Evolutionary conservation across 2,888 invertebrate genomes (phyloP), one percentile per base, ranked within the genome.

Genomic region (Phasia obesa): DNA sequence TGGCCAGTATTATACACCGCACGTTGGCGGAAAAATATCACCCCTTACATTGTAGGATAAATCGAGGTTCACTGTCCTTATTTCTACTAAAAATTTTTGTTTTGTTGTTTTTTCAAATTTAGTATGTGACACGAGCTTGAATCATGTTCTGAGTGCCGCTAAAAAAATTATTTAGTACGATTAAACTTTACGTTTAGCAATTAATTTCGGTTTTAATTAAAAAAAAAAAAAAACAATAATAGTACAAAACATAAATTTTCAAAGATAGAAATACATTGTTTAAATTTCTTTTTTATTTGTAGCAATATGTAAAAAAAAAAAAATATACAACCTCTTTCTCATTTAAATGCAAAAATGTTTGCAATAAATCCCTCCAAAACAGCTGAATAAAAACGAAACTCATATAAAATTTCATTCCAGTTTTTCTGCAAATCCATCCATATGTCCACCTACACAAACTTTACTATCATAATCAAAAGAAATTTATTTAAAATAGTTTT

Each of bases 401-500:
- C 55, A n/a, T 49, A 21, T 62, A 67, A 25, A 70, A 47, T 55
- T 47, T 62, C 13, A 31, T 44, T 62, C 27, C 38, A n/a, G 17
- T 51, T 64, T 51, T 71, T 27, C 55, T 44, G 60, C 71, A 73
- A 77, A 83, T 83, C 70, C 83, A 79, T 83, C 79, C 75, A 79
- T 75, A 71, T 79, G 79, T 79, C 79, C 75, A 83, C 83, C 83
- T 71, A 71, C 59, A 76, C 57, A 65, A 59, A 71, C 42, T 51
- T 71, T 60, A 49, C 75, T 71, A 59, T 55, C 47, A 62, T 77
- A 69, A 65, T 75, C 70, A 71, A 44, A 83, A 79, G 75, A 83
- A 79, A 83, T 83, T 83, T 83, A 83, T 83, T 83, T 79, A 79
- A 83, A 83, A 83, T 57, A 83, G 23, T 67, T 79, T 79, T 65